Conservation (phyloP, 2,113 vertebrate species). For the Recurvirostra avosetta region DNA sequence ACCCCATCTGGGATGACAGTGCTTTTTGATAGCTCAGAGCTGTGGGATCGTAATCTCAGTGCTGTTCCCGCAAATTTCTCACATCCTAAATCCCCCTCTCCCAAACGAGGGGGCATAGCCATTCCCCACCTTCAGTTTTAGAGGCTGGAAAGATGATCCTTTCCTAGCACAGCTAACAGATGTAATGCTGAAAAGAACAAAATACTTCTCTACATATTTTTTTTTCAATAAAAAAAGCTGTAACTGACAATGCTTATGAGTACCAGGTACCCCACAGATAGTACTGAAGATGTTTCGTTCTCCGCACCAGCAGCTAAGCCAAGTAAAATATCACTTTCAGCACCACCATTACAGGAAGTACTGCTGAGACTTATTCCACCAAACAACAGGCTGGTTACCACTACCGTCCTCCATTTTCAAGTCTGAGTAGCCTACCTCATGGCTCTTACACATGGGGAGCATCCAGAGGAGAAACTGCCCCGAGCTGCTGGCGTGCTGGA, state of each 20-base stretch:
- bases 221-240: neutral
- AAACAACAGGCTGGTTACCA: slow-evolving; percentile 20
- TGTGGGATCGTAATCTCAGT: neutral
- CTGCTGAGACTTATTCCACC: slow-evolving; percentile 13
- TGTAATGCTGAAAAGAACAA: neutral
- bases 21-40: neutral
- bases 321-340: slow-evolving; percentile 38
- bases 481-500: neutral
- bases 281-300: neutral
- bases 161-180: neutral
- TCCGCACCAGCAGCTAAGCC: neutral
- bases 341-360: slow-evolving; percentile 55
- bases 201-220: neutral
- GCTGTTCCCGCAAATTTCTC: neutral
- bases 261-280: neutral
- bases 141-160: neutral
- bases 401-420: slow-evolving; percentile 60
- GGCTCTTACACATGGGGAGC: neutral
- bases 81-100: neutral
- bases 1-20: neutral
- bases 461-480: neutral
- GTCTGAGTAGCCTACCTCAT: slow-evolving; percentile 28
- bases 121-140: neutral
- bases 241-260: neutral
- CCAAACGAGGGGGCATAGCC: neutral